Base-by-base conservation (phyloP, 2,888 invertebrate genomes). In the Phalera bucephala region DNA sequence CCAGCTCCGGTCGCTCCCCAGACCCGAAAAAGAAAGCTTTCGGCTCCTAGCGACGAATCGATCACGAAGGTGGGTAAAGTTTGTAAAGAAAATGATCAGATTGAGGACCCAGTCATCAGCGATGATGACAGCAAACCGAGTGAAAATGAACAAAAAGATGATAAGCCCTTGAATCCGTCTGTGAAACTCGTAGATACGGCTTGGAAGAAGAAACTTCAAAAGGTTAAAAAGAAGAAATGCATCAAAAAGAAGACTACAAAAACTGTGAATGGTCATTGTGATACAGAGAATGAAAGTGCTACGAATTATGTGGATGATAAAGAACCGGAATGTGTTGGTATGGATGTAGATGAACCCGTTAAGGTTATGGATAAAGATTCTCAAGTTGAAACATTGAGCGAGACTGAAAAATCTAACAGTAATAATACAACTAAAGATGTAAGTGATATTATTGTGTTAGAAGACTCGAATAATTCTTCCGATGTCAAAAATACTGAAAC, bases 21-120 rank as follows among this genome's bases (percentile, higher is more conserved):
- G 22, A 62, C 81, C 10, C 78, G 90, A 38, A 91, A 91, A 45
- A 77, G 91, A 33, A 91, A 91, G 55, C 66, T 90, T 21, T 87
- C 89, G 5, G 69, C 72, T 1, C 61, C 81, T 11, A 72, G 78
- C 8, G 58, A 69, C 1, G 87, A 84, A 45, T 62, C 75, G 2
- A 63, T 58, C 2, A 66, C 75, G 1, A 90, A 91, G 69, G 56
- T 87, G 13, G 80, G 83, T 1, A 90, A 85, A 68, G 64, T 84
- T 10, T 63, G 71, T 21, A 84, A 85, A 54, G 84, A 87, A 67
- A 88, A 84, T 52, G 77, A 71, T 33, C 25, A 64, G 15, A 19
- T 48, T 11, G 72, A 80, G 19, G 76, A 74, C 21, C 40, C 70
- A 7, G 72, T 89, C 26, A 75, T 90, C 22, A 87, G 82, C 59